Evolutionary conservation across 2,888 invertebrate genomes (phyloP).

Genomic region (Stenodema calcarata): DNA sequence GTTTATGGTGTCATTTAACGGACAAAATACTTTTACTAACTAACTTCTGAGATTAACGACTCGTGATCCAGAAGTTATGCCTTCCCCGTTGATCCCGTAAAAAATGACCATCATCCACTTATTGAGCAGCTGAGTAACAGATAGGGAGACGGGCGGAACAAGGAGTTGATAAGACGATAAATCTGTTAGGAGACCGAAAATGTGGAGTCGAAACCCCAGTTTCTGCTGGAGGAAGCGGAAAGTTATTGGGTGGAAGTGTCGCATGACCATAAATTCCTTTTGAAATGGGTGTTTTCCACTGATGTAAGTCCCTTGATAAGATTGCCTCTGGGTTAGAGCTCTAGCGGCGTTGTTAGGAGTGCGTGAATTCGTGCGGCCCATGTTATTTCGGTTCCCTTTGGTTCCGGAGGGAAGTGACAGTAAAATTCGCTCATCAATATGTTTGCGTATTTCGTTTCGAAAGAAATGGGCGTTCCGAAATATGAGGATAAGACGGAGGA

Average conservation of each 20-base stretch:
- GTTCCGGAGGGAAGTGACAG: not conserved
- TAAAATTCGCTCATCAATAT: not conserved
- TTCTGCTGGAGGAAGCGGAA: slow-evolving; percentile 14
- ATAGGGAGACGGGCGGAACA: not conserved
- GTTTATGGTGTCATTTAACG: not conserved
- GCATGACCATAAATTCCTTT: slow-evolving; percentile 39
- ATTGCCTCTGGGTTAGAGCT: not conserved
- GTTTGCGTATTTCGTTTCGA: not conserved
- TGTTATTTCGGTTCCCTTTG: not conserved
- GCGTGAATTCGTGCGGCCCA: not conserved
- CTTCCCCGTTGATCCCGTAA: not conserved
- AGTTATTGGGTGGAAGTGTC: slow-evolving; percentile 44
- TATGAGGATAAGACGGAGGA: no score
- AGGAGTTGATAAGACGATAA: slow-evolving; percentile 20
- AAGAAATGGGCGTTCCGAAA: no score
- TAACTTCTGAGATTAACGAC: not conserved
- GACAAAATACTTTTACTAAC: not conserved
- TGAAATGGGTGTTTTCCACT: slow-evolving; percentile 32
- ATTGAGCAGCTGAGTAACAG: not conserved
- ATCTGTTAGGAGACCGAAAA: slow-evolving; percentile 5
- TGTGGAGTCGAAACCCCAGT: slow-evolving; percentile 1
- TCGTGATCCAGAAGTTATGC: not conserved
- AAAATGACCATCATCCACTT: not conserved
- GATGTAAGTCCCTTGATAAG: slow-evolving; percentile 40
- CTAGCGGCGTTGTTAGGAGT: not conserved